Evolutionary conservation across 2,888 invertebrate species (phyloP).

Genomic region (Melikaiella ostensackeni): DNA sequence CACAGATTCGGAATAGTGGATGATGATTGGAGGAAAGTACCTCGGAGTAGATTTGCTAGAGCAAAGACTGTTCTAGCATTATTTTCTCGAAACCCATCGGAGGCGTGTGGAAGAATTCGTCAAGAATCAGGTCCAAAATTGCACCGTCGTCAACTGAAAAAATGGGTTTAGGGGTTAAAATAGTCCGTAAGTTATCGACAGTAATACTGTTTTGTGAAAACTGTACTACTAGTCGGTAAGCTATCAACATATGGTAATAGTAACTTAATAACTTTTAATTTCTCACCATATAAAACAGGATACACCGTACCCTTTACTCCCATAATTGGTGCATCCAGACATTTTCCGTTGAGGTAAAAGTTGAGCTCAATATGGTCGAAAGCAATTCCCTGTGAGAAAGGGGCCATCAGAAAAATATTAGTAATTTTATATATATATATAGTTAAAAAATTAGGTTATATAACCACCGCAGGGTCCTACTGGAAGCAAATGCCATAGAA

Average conservation of each 20-base stretch:
- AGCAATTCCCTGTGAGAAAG: slow-evolving; percentile 85
- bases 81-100: slow-evolving; percentile 95
- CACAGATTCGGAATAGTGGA: background rate
- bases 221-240: background rate
- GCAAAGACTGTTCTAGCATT: slow-evolving; percentile 96
- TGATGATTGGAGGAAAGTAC: background rate
- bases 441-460: too few species aligned
- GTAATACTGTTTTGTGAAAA: background rate
- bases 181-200: background rate
- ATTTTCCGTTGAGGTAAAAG: slow-evolving; percentile 95
- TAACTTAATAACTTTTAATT: background rate
- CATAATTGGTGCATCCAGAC: slow-evolving; percentile 89
- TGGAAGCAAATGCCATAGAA: too few species aligned
- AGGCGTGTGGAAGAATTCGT: slow-evolving; percentile 90
- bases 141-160: slow-evolving; percentile 97
- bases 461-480: too few species aligned
- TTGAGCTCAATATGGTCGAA: slow-evolving; percentile 98
- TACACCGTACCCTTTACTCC: slow-evolving; percentile 94
- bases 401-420: too few species aligned
- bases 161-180: slow-evolving; percentile 36
- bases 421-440: too few species aligned
- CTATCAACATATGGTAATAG: background rate
- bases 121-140: slow-evolving; percentile 95
- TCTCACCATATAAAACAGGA: slow-evolving; percentile 94
- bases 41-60: slow-evolving; percentile 81